These are phyloP conservation scores for Grallaria varia DNA, from an alignment of 2,113 vertebrate genomes.

Conservation along the genomic window DNA sequence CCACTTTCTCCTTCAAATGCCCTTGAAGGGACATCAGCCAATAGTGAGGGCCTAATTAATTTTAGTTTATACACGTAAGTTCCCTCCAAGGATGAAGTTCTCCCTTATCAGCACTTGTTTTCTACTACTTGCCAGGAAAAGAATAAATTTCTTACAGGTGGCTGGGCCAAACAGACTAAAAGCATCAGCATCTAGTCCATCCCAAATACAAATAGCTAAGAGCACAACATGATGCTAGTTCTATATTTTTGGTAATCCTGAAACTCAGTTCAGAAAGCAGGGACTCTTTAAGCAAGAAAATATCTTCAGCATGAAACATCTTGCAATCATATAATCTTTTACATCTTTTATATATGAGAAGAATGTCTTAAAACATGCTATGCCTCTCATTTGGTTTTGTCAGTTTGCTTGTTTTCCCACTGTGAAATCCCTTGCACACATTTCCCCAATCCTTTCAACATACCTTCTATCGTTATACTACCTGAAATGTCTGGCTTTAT, in stretches of 20 bases:
- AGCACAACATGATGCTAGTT: background rate
- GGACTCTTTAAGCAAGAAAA: slow-evolving; percentile 1
- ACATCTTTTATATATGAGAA: slow-evolving; percentile 2
- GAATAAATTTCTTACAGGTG: too few relatives aligned
- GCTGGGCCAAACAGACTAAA: too few relatives aligned
- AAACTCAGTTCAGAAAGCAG: background rate
- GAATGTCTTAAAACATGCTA: background rate
- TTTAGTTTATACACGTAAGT: too few relatives aligned
- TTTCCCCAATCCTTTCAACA: slow-evolving; percentile 31
- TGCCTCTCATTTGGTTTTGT: background rate
- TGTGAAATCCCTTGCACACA: background rate
- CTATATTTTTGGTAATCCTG: background rate
- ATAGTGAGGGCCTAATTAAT: too few relatives aligned
- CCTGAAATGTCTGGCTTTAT: background rate
- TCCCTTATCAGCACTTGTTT: too few relatives aligned
- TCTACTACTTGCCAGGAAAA: too few relatives aligned
- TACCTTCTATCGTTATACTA: background rate
- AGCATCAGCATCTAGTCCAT: too few relatives aligned
- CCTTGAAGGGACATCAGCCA: too few relatives aligned
- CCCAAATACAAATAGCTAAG: too few relatives aligned
- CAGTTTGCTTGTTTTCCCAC: slow-evolving; percentile 5
- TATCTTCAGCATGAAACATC: background rate
- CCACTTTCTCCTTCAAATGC: too few relatives aligned
- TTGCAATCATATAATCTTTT: background rate
- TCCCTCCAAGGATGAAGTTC: too few relatives aligned